Percentiles rank a stretch among this genome's conserved stretches.
These are phyloP conservation scores for Orthonyx spaldingii DNA, from an alignment of 2,113 vertebrate genomes.

Conservation along the genomic window DNA sequence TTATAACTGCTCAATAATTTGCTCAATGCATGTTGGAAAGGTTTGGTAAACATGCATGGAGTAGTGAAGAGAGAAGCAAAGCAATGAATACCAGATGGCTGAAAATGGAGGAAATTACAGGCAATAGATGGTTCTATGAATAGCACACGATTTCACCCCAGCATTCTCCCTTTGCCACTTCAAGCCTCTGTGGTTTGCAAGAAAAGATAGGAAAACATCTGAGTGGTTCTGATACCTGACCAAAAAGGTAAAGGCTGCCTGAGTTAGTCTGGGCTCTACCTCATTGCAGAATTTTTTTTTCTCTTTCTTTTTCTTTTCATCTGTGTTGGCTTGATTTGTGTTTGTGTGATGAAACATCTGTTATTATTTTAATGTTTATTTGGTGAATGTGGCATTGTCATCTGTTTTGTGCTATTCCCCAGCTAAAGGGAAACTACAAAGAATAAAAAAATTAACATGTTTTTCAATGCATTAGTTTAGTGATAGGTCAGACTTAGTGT, in stretches of 20 bases:
- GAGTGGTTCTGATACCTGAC: background rate
- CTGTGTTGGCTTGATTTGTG: background rate
- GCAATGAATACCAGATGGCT: constrained; percentile 76
- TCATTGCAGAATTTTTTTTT: background rate
- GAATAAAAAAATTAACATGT: background rate
- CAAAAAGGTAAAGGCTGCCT: background rate
- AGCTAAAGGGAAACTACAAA: background rate
- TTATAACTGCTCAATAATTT: constrained; percentile 67
- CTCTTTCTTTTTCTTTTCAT: background rate
- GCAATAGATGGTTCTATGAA: constrained; percentile 45
- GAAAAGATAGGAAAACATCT: background rate
- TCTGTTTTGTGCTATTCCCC: background rate
- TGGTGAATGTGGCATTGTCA: background rate
- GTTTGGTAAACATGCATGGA: constrained; percentile 63
- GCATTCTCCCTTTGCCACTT: background rate
- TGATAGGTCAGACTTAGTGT: background rate
- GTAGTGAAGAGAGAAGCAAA: constrained; percentile 38
- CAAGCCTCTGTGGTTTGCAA: background rate
- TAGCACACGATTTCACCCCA: background rate
- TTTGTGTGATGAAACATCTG: background rate
- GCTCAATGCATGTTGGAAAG: constrained; percentile 65
- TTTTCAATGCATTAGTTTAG: background rate
- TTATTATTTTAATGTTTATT: background rate
- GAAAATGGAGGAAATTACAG: constrained; percentile 72
- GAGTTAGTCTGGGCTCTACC: background rate